Percentiles rank a stretch among this genome's conserved stretches.
phyloP scores from a whole-genome alignment of 2,797 vertebrate genomes.

The Sphaeramia orbicularis region DNA sequence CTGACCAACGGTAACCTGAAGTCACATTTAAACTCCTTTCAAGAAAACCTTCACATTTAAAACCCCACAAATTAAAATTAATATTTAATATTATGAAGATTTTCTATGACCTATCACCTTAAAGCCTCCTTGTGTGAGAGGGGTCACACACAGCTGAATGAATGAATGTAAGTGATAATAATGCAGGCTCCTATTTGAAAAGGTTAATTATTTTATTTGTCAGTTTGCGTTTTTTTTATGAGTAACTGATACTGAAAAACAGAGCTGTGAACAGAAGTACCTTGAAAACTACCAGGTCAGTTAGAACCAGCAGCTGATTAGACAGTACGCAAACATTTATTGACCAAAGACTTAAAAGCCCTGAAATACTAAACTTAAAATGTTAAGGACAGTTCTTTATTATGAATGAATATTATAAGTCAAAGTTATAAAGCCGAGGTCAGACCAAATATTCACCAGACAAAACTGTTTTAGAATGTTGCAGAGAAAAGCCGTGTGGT shows the following conservation, averaged over 20 bases:
- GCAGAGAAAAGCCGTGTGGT: too few relatives aligned
- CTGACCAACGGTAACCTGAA: neutral
- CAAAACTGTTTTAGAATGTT: too few relatives aligned
- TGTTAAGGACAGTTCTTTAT: too few relatives aligned
- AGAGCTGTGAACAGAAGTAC: neutral
- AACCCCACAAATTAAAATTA: neutral
- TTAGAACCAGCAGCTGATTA: neutral
- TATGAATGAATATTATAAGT: too few relatives aligned
- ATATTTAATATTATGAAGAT: neutral
- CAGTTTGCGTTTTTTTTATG: constrained; percentile 18
- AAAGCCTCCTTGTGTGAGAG: constrained; percentile 19
- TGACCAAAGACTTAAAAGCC: neutral
- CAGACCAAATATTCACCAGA: too few relatives aligned
- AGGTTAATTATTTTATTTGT: constrained; percentile 35
- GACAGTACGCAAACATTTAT: neutral
- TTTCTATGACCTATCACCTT: neutral
- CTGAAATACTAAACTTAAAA: too few relatives aligned
- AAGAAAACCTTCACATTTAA: neutral
- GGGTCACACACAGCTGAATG: constrained; percentile 9
- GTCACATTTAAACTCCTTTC: neutral
- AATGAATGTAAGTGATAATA: neutral
- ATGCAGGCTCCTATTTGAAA: neutral
- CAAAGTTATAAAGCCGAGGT: too few relatives aligned
- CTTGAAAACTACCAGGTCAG: too few relatives aligned
- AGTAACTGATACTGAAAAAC: neutral